Base-by-base conservation (phyloP, 2,888 invertebrate species). In the Polyommatus icarus region DNA sequence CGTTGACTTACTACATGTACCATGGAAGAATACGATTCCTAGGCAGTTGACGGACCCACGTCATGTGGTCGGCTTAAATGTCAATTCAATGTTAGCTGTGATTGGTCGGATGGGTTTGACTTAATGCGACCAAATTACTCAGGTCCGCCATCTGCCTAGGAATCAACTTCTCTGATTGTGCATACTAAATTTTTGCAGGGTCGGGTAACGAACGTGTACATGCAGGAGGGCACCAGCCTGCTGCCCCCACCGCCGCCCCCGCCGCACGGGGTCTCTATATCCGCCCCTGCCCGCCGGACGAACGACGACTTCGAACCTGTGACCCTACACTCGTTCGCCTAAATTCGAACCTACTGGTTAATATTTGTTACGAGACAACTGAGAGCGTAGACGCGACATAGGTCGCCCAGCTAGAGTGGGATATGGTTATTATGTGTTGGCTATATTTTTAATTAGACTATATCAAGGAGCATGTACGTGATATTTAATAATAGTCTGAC, bases 141-240 rank as follows among this genome's bases (percentile, higher is more conserved):
- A 32, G 32, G 32, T 32, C 32, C 4, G 32, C 32, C 32, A 32
- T 32, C 32, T 32, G 32, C 32, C 3, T 32, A 32, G 32, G 32
- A 32, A 32, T 32, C 46, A 12, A 46, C 12, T 46, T 46, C 46
- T 46, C 46, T 10, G 10, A 46, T 12, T 3, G 50, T 50, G 15
- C 50, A 0, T 57, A 50, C 20, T 20, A 10, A 32, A 50, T n/a
- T 54, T 29, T 71, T 50, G 3, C 83, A 96, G 96, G 96, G 96
- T 84, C 94, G 96, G 20, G 96, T 96, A 50, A 94, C 93, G 24
- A 94, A 94, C 83, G 91, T 94, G 15, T 95, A 95, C 87, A 96
- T 96, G 86, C 96, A 96, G 24, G 96, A 96, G 89, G 95, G 96
- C 78, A 95, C 96, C 20, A 96, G 96, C 84, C 87, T 96, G 83